phyloP scores from a whole-genome alignment of 2,797 vertebrate genomes.

The Poeciliopsis paucimaculata region DNA sequence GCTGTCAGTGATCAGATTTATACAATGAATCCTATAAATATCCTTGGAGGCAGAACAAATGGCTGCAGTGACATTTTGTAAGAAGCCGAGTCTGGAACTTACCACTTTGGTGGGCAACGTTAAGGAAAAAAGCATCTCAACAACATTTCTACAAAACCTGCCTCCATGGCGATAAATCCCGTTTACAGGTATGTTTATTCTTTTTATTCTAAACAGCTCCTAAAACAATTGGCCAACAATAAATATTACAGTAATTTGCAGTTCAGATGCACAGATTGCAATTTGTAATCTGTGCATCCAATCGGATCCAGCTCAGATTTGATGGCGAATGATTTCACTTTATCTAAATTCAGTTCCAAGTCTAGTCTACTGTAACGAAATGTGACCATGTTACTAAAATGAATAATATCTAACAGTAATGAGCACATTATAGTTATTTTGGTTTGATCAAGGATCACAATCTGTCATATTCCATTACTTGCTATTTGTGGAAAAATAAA shows the following conservation, averaged over 20 bases:
- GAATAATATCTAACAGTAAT: background rate
- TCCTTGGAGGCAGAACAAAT: constrained; percentile 42
- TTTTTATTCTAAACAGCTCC: background rate
- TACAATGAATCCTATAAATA: constrained; percentile 71
- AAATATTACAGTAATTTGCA: background rate
- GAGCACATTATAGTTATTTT: background rate
- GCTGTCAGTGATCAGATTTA: constrained; percentile 65
- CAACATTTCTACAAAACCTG: background rate
- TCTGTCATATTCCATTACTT: background rate
- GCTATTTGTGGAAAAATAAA: background rate
- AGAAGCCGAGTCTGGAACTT: constrained; percentile 45
- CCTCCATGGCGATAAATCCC: background rate
- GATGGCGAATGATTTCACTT: background rate
- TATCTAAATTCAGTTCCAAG: background rate
- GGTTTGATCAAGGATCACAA: background rate
- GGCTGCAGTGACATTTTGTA: constrained; percentile 56
- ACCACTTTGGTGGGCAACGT: constrained; percentile 24
- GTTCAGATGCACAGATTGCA: background rate
- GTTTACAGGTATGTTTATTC: background rate
- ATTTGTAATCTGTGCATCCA: too few species aligned
- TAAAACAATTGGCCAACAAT: background rate
- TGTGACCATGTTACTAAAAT: background rate
- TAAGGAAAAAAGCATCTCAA: constrained; percentile 8
- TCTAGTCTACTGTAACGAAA: background rate
- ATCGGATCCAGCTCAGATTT: background rate